These are phyloP conservation scores for Drosophila punjabiensis DNA, from an alignment of 1,140 invertebrate genomes.

Conservation along the genomic window DNA sequence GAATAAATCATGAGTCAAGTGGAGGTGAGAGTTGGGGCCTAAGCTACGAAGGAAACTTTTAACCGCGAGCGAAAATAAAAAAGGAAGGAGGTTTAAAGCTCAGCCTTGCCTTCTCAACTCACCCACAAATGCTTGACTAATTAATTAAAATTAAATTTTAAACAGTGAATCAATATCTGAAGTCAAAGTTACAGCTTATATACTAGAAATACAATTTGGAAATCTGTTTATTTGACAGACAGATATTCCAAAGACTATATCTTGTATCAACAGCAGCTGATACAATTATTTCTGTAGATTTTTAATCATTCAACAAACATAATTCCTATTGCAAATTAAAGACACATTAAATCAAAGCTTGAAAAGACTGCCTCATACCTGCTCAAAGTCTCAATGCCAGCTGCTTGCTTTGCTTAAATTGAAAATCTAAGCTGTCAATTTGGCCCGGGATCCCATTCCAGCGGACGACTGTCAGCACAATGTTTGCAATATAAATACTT, in stretches of 20 bases:
- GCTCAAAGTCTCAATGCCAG: slow-evolving; percentile 29
- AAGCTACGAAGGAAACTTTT: slow-evolving; percentile 50
- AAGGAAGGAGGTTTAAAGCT: not conserved
- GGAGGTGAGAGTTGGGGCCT: slow-evolving; percentile 1
- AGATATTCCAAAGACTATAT: not conserved
- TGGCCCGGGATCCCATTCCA: not conserved
- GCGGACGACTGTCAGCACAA: slow-evolving; percentile 65
- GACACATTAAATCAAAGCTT: not conserved
- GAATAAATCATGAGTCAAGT: slow-evolving; percentile 74
- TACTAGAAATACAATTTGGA: not conserved
- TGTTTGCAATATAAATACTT: slow-evolving; percentile 70
- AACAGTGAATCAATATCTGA: not conserved
- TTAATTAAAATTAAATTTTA: not conserved
- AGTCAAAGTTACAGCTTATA: not conserved
- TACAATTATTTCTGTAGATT: not conserved
- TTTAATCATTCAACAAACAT: not conserved
- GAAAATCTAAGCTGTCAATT: slow-evolving; percentile 81
- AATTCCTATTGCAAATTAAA: not conserved
- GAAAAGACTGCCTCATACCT: slow-evolving; percentile 27
- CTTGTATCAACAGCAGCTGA: not conserved
- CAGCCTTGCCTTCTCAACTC: not conserved
- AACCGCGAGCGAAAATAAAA: slow-evolving; percentile 3
- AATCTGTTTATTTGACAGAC: not conserved
- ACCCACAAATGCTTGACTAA: not conserved
- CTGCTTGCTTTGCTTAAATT: slow-evolving; percentile 71